A percentile compares a stretch with the other conserved stretches of the same genome.
These are phyloP conservation scores for Hydropotes inermis DNA, from an alignment of 2,113 vertebrate genomes.

Conservation along the genomic window DNA sequence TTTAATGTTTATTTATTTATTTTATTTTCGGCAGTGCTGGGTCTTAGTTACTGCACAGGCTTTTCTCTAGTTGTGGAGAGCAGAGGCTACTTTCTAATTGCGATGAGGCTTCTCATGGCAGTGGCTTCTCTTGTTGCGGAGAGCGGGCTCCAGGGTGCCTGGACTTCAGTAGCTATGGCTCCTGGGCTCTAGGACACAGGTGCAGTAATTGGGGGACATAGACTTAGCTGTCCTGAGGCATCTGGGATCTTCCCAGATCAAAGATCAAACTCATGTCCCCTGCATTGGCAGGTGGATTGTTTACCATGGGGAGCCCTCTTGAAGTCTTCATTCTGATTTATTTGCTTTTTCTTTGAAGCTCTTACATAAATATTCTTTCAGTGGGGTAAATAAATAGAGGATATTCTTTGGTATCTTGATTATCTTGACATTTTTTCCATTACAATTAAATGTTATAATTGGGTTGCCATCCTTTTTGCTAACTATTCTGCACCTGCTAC, in stretches of 20 bases:
- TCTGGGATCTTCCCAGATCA: background rate
- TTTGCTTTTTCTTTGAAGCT: background rate
- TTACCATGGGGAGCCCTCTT: background rate
- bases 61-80: background rate
- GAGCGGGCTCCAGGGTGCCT: fast-evolving
- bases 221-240: background rate
- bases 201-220: background rate
- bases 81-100: background rate
- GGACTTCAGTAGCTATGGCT: background rate
- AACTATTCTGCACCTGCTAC: background rate
- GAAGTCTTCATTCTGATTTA: background rate
- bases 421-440: background rate
- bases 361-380: background rate
- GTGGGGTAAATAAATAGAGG: background rate
- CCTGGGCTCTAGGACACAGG: background rate
- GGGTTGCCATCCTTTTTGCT: background rate
- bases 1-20: background rate
- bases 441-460: background rate
- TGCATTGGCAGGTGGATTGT: background rate
- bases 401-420: background rate
- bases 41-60: background rate
- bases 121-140: background rate
- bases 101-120: background rate
- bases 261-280: background rate
- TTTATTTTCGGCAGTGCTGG: background rate